Percentiles rank a stretch among this genome's conserved stretches.
phyloP scores from a whole-genome alignment of 2,888 invertebrate genomes.

The Drosophila conformis region DNA sequence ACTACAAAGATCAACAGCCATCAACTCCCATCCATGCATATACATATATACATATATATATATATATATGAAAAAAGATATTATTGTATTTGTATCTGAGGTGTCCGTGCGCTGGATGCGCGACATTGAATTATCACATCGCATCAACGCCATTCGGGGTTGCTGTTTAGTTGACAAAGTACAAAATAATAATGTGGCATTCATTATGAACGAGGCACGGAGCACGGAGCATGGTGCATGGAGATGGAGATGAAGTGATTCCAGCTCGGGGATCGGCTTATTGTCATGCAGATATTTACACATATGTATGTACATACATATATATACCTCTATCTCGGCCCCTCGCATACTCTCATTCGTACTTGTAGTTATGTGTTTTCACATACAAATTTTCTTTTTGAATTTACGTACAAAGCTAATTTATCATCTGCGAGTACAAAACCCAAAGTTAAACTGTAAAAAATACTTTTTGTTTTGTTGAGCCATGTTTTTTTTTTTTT shows the following conservation, averaged over 20 bases:
- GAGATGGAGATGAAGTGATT: constrained; percentile 13
- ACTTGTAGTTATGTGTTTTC: constrained; percentile 48
- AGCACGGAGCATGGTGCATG: background rate
- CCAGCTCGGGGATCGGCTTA: constrained; percentile 45
- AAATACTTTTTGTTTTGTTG: constrained; percentile 46
- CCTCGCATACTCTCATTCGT: background rate
- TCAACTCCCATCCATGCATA: constrained; percentile 21
- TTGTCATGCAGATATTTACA: constrained; percentile 79
- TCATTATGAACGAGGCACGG: constrained; percentile 48
- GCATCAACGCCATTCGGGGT: constrained; percentile 46
- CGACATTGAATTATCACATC: constrained; percentile 80
- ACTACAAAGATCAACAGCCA: constrained; percentile 66
- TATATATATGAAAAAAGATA: constrained; percentile 65
- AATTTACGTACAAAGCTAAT: constrained; percentile 78
- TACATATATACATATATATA: background rate
- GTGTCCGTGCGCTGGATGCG: constrained; percentile 62
- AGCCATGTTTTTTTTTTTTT: constrained; percentile 21
- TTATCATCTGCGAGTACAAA: constrained; percentile 66
- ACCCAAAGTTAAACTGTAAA: constrained; percentile 64
- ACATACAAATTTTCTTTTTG: constrained; percentile 75
- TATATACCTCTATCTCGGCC: background rate
- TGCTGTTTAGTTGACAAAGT: constrained; percentile 71
- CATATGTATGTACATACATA: constrained; percentile 27
- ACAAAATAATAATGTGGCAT: constrained; percentile 77
- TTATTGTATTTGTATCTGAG: constrained; percentile 63